phyloP scores from a whole-genome alignment of 2,113 vertebrate species.

The Pelobates fuscus region DNA sequence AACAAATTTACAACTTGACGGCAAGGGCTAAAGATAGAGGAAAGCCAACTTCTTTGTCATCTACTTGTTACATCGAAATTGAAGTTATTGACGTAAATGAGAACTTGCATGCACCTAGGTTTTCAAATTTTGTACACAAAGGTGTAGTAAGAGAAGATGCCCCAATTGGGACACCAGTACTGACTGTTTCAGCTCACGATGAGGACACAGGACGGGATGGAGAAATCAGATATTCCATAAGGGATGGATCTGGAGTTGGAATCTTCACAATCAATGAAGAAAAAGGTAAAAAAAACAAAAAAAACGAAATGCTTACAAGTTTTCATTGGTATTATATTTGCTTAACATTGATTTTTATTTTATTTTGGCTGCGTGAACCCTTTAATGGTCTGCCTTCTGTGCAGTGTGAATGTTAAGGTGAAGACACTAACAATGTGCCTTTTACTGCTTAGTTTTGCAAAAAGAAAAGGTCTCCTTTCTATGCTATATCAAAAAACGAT shows the following conservation, averaged over 20 bases:
- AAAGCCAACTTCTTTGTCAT: slow-evolving; percentile 86
- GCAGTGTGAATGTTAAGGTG: too few relatives aligned
- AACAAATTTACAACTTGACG: slow-evolving; percentile 88
- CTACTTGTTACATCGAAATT: slow-evolving; percentile 87
- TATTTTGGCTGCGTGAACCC: too few relatives aligned
- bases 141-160: slow-evolving; percentile 89
- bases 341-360: too few relatives aligned
- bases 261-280: slow-evolving; percentile 92
- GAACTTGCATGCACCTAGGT: slow-evolving; percentile 84
- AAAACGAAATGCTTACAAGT: too few relatives aligned
- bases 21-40: slow-evolving; percentile 94
- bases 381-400: too few relatives aligned
- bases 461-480: too few relatives aligned
- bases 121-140: slow-evolving; percentile 86
- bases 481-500: too few relatives aligned
- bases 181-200: slow-evolving; percentile 87
- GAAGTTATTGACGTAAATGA: slow-evolving; percentile 94
- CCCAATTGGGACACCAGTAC: slow-evolving; percentile 80
- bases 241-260: slow-evolving; percentile 91
- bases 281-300: slow-evolving; percentile 77
- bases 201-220: slow-evolving; percentile 88
- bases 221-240: slow-evolving; percentile 89
- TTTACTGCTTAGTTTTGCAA: too few relatives aligned
- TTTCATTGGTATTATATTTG: too few relatives aligned
- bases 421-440: too few relatives aligned